phyloP scores from a whole-genome alignment of 2,113 vertebrate genomes.

The Terrapene triunguis region DNA sequence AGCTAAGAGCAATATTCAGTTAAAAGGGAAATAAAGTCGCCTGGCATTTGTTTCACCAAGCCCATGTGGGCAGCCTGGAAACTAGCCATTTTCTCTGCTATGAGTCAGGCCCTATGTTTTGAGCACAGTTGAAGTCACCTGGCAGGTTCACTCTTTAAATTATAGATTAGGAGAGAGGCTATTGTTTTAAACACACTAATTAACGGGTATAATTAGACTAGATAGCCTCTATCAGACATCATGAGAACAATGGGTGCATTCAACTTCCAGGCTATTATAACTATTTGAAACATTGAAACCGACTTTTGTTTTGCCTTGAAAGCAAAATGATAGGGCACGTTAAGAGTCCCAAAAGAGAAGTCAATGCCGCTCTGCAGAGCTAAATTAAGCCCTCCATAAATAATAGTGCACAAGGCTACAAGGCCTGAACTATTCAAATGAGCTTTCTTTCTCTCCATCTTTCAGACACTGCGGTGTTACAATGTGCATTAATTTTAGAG shows the following conservation, averaged over 20 bases:
- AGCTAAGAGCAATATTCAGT: not conserved
- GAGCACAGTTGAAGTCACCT: not conserved
- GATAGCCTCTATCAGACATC: not conserved
- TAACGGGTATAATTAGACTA: not conserved
- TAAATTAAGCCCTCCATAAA: not conserved
- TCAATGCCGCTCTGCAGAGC: not conserved
- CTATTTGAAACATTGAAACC: not conserved
- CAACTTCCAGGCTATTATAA: not conserved
- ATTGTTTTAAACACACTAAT: not conserved
- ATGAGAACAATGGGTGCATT: not conserved
- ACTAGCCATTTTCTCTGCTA: not conserved
- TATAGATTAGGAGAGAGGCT: not conserved
- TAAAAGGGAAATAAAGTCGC: not conserved
- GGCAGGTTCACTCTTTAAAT: not conserved
- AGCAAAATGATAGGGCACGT: not conserved
- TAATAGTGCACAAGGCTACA: not conserved
- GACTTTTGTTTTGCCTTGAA: not conserved
- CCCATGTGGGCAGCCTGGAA: not conserved
- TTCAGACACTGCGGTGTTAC: not conserved
- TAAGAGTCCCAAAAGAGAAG: not conserved
- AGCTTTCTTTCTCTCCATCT: not conserved
- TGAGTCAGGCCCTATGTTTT: not conserved
- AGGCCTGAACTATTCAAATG: not conserved
- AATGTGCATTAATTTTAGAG: not conserved
- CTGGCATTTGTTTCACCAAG: not conserved